These are phyloP conservation scores for Apostichopus parvimensis DNA, from an alignment of 35 echinoderm and acorn worm genomes.

Conservation along the genomic window DNA sequence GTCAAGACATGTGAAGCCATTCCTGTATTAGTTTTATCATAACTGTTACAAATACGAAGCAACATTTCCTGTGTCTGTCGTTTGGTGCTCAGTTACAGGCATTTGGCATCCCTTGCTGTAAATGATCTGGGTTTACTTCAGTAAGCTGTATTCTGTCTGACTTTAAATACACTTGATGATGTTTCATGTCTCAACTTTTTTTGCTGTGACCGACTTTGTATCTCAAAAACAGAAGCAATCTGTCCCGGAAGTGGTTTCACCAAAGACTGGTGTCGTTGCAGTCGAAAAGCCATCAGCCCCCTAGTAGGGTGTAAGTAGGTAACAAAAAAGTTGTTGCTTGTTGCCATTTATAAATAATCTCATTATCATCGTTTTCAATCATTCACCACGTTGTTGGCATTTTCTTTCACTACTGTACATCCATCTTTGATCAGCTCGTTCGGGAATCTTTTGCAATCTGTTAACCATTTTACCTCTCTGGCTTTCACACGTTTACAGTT, in stretches of 20 bases:
- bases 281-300: neutral
- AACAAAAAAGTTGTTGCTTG: neutral
- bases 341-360: neutral
- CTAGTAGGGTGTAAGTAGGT: neutral
- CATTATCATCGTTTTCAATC: neutral
- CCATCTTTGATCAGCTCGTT: neutral
- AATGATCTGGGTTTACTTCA: neutral
- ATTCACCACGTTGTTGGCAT: neutral
- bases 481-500: neutral
- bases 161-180: neutral
- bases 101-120: neutral
- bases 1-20: too few relatives aligned
- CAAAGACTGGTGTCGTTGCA: neutral
- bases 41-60: too few relatives aligned
- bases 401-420: neutral
- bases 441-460: neutral
- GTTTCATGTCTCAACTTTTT: neutral
- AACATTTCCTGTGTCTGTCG: too few relatives aligned
- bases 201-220: neutral
- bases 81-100: too few relatives aligned
- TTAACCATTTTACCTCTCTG: neutral
- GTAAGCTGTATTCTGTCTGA: neutral
- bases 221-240: neutral
- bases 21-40: too few relatives aligned
- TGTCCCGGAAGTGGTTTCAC: neutral